phyloP scores from a whole-genome alignment of 2,888 invertebrate species.

The Mesopsocus fuscifrons region DNA sequence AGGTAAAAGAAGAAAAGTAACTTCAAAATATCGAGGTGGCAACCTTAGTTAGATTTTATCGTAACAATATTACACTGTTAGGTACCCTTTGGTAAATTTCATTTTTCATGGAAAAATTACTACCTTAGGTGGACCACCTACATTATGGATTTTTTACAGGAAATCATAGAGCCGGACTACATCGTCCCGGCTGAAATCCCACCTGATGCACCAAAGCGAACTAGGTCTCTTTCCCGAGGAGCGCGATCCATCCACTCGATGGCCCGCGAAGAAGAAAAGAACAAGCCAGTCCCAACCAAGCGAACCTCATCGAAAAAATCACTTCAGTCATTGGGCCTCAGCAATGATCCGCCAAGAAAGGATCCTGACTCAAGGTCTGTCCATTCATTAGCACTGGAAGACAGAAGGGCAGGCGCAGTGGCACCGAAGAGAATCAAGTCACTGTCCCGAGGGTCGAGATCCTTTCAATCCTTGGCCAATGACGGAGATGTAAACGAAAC shows the following conservation, averaged over 20 bases:
- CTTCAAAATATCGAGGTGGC: not conserved
- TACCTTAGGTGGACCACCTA: too few relatives aligned
- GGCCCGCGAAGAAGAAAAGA: not conserved
- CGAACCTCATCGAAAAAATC: not conserved
- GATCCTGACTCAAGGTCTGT: not conserved
- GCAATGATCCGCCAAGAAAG: not conserved
- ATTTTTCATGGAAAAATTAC: too few relatives aligned
- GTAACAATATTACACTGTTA: too few relatives aligned
- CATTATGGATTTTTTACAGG: too few relatives aligned
- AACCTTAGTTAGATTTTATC: too few relatives aligned
- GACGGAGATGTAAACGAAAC: too few relatives aligned
- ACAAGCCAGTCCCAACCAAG: not conserved
- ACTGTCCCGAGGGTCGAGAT: constrained; percentile 2
- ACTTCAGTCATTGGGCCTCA: not conserved
- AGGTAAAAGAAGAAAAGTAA: too few relatives aligned
- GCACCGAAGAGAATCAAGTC: constrained; percentile 17
- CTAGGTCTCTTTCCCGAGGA: constrained; percentile 7
- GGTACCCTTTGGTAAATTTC: too few relatives aligned
- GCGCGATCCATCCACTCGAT: constrained; percentile 1
- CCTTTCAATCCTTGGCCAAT: constrained; percentile 23
- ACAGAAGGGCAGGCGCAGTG: constrained; percentile 11
- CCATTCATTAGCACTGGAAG: not conserved
- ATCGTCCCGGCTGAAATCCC: constrained; percentile 13
- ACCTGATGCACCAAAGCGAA: constrained; percentile 18
- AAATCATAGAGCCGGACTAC: constrained; percentile 2